Base-by-base conservation (phyloP, 1,140 invertebrate species). In the Drosophila grimshawi region DNA sequence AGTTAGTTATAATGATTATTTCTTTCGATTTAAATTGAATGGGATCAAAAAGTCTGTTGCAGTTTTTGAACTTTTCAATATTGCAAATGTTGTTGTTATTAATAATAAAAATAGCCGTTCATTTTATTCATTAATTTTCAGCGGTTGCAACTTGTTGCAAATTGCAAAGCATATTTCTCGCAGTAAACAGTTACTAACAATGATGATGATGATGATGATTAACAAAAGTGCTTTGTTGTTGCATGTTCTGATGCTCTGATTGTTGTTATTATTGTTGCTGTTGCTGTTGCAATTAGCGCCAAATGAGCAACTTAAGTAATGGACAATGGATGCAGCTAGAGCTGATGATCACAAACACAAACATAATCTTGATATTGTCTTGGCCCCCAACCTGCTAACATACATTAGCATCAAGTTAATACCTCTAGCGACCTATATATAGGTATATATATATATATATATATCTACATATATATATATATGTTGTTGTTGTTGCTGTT, bases 291-390 rank as follows among this genome's bases (percentile, higher is more conserved):
- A 49, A 49, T 49, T 10, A 10, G 46, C 29, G 3, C 46, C 19
- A 19, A 52, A 35, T 46, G 5, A 46, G 5, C 41, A 11, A n/a
- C 3, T 11, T n/a, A 49, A 49, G 48, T 49, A 49, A 49, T 29
- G 48, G 48, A 49, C 29, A 43, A 41, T 41, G 39, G 39, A 43
- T 43, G 39, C 39, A 30, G 48, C n/a, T n/a, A n/a, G n/a, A n/a
- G n/a, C 48, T n/a, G 27, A 49, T 49, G 19, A 49, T 32, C 19
- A 27, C 8, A 29, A 10, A 30, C 48, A 32, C 6, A 32, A 30
- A 19, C 19, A 19, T 37, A 11, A 30, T 52, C 57, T 43, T 39
- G 56, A 68, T 52, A 67, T 57, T 57, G 19, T 48, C 59, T 49
- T 29, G 48, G 33, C 29, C 48, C 11, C 51, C 39, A 39, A 39